Conservation (phyloP, 2,113 vertebrate genomes). For the Ictalurus furcatus region DNA sequence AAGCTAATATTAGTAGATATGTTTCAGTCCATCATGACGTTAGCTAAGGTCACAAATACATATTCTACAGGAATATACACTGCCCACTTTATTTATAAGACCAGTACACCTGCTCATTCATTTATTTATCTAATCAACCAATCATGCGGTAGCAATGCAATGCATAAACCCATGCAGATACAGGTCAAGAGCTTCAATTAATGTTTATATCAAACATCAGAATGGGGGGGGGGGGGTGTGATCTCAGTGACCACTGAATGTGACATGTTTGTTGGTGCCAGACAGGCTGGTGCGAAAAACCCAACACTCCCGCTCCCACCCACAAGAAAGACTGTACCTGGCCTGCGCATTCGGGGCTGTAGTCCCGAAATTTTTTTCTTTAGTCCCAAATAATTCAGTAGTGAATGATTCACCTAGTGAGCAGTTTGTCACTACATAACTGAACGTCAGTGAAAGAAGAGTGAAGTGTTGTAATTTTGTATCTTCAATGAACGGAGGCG, state of each 20-base stretch:
- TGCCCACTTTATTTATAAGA: not conserved
- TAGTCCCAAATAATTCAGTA: no score
- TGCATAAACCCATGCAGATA: not conserved
- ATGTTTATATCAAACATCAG: not conserved
- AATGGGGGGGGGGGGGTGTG: not conserved
- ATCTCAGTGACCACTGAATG: not conserved
- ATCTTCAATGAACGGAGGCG: no score
- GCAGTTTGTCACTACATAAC: no score
- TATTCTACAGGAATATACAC: not conserved
- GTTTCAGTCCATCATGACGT: not conserved
- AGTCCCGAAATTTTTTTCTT: no score
- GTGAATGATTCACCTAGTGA: no score
- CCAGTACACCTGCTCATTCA: not conserved
- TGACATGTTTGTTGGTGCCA: not conserved
- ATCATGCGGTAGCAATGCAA: not conserved
- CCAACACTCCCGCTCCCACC: no score
- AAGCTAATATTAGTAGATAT: not conserved
- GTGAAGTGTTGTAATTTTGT: no score
- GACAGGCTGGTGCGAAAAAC: not conserved
- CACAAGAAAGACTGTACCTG: no score
- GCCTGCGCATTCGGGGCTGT: no score
- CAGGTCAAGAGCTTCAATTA: not conserved
- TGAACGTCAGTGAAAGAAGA: no score
- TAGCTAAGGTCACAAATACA: not conserved
- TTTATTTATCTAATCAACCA: slow-evolving; percentile 7